These are phyloP conservation scores for Nomada hirtipes DNA, from an alignment of 2,888 invertebrate genomes.

Conservation along the genomic window DNA sequence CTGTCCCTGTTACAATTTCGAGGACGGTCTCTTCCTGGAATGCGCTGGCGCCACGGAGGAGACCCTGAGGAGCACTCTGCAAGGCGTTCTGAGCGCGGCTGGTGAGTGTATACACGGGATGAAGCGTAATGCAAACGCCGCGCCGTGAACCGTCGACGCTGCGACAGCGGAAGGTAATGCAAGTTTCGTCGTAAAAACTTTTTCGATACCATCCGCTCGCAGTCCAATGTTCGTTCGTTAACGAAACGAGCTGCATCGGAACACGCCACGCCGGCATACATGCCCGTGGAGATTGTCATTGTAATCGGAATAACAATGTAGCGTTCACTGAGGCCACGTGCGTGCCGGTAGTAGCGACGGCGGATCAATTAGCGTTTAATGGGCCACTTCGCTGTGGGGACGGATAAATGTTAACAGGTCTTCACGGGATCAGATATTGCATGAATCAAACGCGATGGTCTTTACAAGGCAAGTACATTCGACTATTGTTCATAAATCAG, in stretches of 20 bases:
- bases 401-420: slow-evolving; percentile 5
- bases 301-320: slow-evolving; percentile 32
- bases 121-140: slow-evolving; percentile 21
- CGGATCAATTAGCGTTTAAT: slow-evolving; percentile 40
- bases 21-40: slow-evolving; percentile 95
- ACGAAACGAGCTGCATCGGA: slow-evolving; percentile 22
- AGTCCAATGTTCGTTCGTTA: slow-evolving; percentile 45
- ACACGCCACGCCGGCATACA: slow-evolving; percentile 7
- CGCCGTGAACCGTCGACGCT: slow-evolving; percentile 9
- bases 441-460: neutral
- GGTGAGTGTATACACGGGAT: slow-evolving; percentile 70
- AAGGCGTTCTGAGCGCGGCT: slow-evolving; percentile 85
- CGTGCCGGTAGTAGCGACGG: no score
- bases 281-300: slow-evolving; percentile 24
- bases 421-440: neutral
- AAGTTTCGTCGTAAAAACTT: slow-evolving; percentile 24
- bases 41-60: slow-evolving; percentile 93
- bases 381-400: neutral
- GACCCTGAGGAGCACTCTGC: slow-evolving; percentile 90
- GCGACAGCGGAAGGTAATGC: neutral
- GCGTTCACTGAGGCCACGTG: neutral
- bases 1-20: slow-evolving; percentile 96
- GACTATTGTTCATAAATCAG: no score
- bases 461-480: no score
- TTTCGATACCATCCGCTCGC: slow-evolving; percentile 4